These are phyloP conservation scores for Volucella zonaria DNA, from an alignment of 2,888 invertebrate species.

Conservation along the genomic window DNA sequence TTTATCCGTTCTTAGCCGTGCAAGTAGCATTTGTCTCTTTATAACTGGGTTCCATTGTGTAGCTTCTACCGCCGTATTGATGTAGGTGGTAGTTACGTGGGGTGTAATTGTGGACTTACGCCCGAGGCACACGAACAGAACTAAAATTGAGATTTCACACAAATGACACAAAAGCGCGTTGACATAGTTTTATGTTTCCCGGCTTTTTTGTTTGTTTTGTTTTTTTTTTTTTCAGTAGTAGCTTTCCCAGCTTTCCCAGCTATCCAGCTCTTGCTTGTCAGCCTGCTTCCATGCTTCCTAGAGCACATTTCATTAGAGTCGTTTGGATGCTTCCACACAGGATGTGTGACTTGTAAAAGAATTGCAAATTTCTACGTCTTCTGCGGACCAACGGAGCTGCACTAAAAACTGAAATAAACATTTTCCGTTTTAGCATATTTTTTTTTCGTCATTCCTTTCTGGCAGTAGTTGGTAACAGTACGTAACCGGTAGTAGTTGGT, in stretches of 20 bases:
- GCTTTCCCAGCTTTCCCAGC: background rate
- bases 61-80: background rate
- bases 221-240: background rate
- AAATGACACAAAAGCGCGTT: conserved; percentile 70
- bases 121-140: conserved; percentile 55
- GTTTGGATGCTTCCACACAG: conserved; percentile 67
- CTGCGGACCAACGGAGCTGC: conserved; percentile 24
- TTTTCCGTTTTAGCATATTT: conserved; percentile 24
- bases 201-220: conserved; percentile 14
- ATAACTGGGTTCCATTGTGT: conserved; percentile 13
- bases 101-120: conserved; percentile 59
- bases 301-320: conserved; percentile 71
- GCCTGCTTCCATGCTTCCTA: conserved; percentile 32
- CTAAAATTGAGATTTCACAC: conserved; percentile 55
- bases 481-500: conserved; percentile 22
- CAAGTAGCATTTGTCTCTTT: conserved; percentile 24
- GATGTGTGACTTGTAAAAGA: conserved; percentile 68
- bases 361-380: conserved; percentile 58
- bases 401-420: conserved; percentile 66
- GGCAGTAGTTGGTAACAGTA: conserved; percentile 35
- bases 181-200: conserved; percentile 63
- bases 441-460: background rate
- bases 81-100: background rate
- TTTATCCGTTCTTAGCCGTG: conserved; percentile 16
- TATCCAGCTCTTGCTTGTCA: background rate